These are phyloP conservation scores for Taphrorychus bicolor DNA, from an alignment of 2,888 invertebrate species.

Conservation along the genomic window DNA sequence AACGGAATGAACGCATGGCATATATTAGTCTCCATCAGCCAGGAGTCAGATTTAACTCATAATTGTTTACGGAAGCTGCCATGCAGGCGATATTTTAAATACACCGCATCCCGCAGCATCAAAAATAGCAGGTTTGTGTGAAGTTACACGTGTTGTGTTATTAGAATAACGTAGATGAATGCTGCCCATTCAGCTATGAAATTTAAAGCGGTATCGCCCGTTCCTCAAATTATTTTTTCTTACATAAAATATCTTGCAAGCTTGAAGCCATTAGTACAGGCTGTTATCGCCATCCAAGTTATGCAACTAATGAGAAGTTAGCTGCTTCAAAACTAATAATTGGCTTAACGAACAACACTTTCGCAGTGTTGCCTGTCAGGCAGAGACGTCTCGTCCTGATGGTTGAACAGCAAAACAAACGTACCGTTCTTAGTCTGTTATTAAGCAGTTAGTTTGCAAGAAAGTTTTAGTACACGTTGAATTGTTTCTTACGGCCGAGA, in stretches of 20 bases:
- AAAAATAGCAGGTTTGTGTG: conserved; percentile 14
- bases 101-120: conserved; percentile 7
- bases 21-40: neutral
- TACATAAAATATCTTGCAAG: neutral
- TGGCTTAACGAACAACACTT: conserved; percentile 49
- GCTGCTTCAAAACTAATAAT: conserved; percentile 50
- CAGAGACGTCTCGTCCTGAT: conserved; percentile 31
- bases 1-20: neutral
- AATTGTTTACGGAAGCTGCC: conserved; percentile 21
- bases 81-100: conserved; percentile 8
- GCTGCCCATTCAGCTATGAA: neutral
- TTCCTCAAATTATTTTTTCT: neutral
- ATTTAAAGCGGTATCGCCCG: neutral
- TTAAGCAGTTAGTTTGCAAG: neutral
- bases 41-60: conserved; percentile 14
- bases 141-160: conserved; percentile 15
- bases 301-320: conserved; percentile 49
- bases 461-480: neutral
- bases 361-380: conserved; percentile 44
- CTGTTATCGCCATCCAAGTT: conserved; percentile 46
- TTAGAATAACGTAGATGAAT: conserved; percentile 9
- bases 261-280: neutral
- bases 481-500: no score
- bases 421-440: neutral
- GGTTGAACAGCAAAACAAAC: conserved; percentile 8